Conservation (phyloP, 1,140 invertebrate species). For the Chymomyza costata region DNA sequence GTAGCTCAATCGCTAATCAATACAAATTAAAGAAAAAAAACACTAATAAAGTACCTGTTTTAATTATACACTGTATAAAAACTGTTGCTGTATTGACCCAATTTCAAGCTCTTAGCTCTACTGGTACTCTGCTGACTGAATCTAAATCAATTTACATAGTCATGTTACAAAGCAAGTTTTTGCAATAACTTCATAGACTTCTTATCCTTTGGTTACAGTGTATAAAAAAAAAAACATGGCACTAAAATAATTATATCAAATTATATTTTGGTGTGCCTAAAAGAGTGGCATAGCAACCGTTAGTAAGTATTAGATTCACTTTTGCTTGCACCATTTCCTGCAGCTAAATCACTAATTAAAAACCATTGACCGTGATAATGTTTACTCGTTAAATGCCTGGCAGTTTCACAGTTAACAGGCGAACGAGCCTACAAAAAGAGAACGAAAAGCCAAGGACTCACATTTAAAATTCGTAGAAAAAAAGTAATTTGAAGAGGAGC, state of each 20-base stretch:
- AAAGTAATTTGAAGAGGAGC: conserved; percentile 4
- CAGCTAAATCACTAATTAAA: conserved; percentile 50
- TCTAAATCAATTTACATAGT: no score
- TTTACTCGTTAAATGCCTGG: conserved; percentile 21
- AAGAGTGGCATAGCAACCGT: conserved; percentile 19
- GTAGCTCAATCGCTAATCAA: no score
- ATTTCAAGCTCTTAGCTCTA: no score
- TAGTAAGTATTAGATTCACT: conserved; percentile 30
- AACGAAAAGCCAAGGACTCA: not conserved
- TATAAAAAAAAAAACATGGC: not conserved
- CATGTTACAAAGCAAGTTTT: no score
- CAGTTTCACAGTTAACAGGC: not conserved
- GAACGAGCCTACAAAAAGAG: not conserved
- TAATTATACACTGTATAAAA: no score
- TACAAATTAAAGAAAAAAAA: no score
- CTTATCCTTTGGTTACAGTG: no score
- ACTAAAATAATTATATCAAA: conserved; percentile 19
- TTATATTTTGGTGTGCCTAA: conserved; percentile 25
- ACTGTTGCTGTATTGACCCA: no score
- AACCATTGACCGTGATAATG: conserved; percentile 48
- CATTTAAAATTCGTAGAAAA: conserved; percentile 19
- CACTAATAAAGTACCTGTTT: no score
- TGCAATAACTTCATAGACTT: no score
- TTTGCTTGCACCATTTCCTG: conserved; percentile 39
- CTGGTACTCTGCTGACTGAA: no score